Evolutionary conservation across 2,888 invertebrate genomes (phyloP).

Genomic region (Kuschelorhynchus macadamiae): DNA sequence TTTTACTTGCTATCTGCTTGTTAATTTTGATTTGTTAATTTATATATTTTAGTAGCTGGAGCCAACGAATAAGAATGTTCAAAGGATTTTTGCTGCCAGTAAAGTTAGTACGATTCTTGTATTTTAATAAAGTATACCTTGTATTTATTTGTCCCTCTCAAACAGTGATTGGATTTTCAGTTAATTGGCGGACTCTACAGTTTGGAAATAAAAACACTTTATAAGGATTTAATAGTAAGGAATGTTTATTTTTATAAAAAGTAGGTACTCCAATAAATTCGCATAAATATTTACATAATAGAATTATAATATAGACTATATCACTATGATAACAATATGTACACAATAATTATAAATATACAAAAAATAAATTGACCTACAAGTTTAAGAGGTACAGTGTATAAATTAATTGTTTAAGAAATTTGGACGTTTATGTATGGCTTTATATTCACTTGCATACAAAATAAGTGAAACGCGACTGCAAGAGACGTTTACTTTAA

Average conservation of each 20-base stretch:
- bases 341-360: constrained; percentile 58
- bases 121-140: no score
- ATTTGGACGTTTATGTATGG: constrained; percentile 56
- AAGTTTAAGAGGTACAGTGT: constrained; percentile 35
- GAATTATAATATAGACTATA: constrained; percentile 67
- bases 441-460: background rate
- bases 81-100: no score
- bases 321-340: constrained; percentile 68
- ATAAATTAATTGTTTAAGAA: constrained; percentile 54
- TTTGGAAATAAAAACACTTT: constrained; percentile 4
- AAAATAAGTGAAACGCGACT: no score
- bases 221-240: constrained; percentile 38
- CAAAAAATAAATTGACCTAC: constrained; percentile 57
- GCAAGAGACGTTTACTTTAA: no score
- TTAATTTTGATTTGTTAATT: no score
- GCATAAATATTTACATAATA: constrained; percentile 61
- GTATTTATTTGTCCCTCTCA: no score
- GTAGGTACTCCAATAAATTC: constrained; percentile 50
- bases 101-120: no score
- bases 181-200: no score
- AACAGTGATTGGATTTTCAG: no score
- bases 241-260: constrained; percentile 56
- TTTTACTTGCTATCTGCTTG: no score
- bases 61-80: no score
- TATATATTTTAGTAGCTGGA: no score